These are phyloP conservation scores for Tethea ocularis DNA, from an alignment of 2,888 invertebrate genomes.

Conservation along the genomic window DNA sequence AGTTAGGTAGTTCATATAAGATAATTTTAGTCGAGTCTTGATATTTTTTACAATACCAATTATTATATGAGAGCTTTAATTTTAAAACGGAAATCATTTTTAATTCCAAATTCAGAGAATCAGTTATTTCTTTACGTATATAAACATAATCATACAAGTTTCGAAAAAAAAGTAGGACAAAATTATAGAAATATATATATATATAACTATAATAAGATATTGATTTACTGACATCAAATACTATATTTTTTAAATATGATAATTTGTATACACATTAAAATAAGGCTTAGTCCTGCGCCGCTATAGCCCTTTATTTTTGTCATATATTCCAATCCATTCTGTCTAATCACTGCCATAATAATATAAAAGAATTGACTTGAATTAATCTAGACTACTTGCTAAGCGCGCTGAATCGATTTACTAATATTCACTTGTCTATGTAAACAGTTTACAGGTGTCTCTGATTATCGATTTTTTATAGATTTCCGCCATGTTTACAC, in stretches of 20 bases:
- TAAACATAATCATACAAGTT: background rate
- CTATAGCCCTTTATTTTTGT: background rate
- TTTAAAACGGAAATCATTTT: background rate
- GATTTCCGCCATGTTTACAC: too few relatives aligned
- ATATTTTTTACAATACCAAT: background rate
- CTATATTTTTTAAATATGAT: background rate
- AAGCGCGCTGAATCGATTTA: background rate
- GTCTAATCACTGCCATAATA: background rate
- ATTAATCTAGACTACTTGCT: background rate
- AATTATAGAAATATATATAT: background rate
- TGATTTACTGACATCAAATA: background rate
- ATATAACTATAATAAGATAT: background rate
- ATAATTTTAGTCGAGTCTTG: background rate
- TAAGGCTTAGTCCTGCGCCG: background rate
- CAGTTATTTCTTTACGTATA: background rate
- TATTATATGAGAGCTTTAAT: constrained; percentile 2
- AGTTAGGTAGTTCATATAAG: background rate
- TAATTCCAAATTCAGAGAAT: background rate
- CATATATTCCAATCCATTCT: background rate
- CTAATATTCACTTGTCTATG: background rate
- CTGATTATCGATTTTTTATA: too few relatives aligned
- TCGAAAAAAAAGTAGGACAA: too few relatives aligned
- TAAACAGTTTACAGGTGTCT: too few relatives aligned
- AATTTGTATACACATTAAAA: background rate
- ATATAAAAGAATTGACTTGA: background rate